phyloP scores from a whole-genome alignment of 1,140 invertebrate genomes.

The Drosophila ficusphila region DNA sequence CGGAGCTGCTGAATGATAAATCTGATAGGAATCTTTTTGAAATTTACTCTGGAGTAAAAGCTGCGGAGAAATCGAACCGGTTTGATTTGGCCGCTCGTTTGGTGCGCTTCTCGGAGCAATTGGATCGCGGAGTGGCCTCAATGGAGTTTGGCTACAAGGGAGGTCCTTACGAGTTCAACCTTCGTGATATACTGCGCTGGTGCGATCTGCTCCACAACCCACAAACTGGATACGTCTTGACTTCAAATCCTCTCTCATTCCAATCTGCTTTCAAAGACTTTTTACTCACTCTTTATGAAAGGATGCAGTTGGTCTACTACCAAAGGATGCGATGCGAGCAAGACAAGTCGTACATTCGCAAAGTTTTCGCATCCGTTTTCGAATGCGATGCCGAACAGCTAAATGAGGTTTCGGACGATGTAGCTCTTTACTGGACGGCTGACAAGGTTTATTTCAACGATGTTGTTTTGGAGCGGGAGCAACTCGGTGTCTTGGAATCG shows the following conservation, averaged over 20 bases:
- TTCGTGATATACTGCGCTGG: conserved; percentile 97
- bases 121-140: conserved; percentile 88
- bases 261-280: conserved; percentile 57
- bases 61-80: not conserved
- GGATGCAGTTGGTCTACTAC: conserved; percentile 83
- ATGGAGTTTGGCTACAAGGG: conserved; percentile 90
- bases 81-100: conserved; percentile 88
- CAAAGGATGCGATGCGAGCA: conserved; percentile 81
- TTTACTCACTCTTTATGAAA: conserved; percentile 72
- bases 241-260: not conserved
- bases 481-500: conserved; percentile 12
- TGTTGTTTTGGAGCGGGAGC: conserved; percentile 61
- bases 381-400: conserved; percentile 69
- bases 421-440: conserved; percentile 77
- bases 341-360: conserved; percentile 74
- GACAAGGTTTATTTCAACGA: conserved; percentile 77
- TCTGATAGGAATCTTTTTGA: conserved; percentile 58
- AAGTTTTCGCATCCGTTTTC: conserved; percentile 66
- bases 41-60: conserved; percentile 9
- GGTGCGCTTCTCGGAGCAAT: conserved; percentile 91
- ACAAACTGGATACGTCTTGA: conserved; percentile 64
- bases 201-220: conserved; percentile 87
- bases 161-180: conserved; percentile 98
- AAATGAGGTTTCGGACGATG: conserved; percentile 70
- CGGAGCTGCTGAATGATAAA: conserved; percentile 2